These are phyloP conservation scores for Cyaniris semiargus DNA, from an alignment of 2,888 invertebrate species.

Conservation along the genomic window DNA sequence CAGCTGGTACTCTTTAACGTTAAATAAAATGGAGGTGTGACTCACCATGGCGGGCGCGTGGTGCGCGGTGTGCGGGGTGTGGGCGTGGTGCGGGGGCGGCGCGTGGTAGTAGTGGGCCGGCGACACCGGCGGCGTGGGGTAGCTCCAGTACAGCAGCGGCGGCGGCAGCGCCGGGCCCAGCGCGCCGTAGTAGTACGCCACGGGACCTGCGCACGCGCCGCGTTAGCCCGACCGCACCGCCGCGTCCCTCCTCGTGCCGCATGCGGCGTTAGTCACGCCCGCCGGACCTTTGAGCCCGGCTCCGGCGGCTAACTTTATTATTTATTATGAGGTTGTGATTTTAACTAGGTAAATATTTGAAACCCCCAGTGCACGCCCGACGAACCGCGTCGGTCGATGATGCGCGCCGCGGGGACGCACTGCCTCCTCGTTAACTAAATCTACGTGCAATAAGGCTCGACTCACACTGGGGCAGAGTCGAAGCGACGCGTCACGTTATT, in stretches of 20 bases:
- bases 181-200: conserved; percentile 78
- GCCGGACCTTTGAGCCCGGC: background rate
- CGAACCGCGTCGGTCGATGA: background rate
- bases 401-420: background rate
- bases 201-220: conserved; percentile 60
- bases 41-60: conserved; percentile 71
- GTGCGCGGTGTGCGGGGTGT: conserved; percentile 63
- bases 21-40: background rate
- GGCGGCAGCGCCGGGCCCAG: conserved; percentile 82
- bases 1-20: background rate
- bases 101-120: conserved; percentile 92
- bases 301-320: background rate
- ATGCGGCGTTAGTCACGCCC: conserved; percentile 18
- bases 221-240: background rate
- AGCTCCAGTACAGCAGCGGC: conserved; percentile 93
- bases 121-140: conserved; percentile 96
- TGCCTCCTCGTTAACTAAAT: background rate
- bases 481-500: too few species aligned
- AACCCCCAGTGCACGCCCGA: background rate
- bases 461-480: too few species aligned
- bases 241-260: background rate
- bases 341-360: background rate
- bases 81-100: conserved; percentile 78
- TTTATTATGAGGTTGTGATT: background rate
- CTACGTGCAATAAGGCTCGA: background rate